Conservation (phyloP, 2,113 vertebrate species). For the Etheostoma cragini region DNA sequence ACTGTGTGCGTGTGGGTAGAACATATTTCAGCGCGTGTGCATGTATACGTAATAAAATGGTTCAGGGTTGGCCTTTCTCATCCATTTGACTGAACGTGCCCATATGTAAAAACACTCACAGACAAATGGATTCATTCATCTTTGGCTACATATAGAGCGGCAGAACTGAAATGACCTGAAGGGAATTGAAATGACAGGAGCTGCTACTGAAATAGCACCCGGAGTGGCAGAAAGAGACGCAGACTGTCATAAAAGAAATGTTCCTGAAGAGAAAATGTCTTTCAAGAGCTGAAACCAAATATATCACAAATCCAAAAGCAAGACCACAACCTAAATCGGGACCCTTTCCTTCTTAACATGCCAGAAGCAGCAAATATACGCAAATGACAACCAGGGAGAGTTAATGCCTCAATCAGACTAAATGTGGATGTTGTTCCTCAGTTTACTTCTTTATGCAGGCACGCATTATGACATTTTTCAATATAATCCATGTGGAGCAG, state of each 20-base stretch:
- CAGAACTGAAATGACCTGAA: slow-evolving; percentile 37
- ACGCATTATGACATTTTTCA: slow-evolving; percentile 20
- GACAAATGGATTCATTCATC: slow-evolving; percentile 16
- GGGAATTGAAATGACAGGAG: slow-evolving; percentile 48
- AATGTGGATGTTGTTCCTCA: slow-evolving; percentile 36
- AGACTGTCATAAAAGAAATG: slow-evolving; percentile 1
- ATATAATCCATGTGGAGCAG: slow-evolving; percentile 47
- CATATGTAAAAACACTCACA: slow-evolving; percentile 2
- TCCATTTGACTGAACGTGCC: neutral
- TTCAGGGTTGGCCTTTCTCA: neutral
- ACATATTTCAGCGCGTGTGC: too few species aligned
- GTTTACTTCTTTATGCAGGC: slow-evolving; percentile 19
- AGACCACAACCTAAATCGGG: neutral
- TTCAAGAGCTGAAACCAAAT: slow-evolving; percentile 9
- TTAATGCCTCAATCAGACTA: slow-evolving; percentile 23
- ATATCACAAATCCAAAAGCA: neutral
- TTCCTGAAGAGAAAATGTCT: slow-evolving; percentile 8
- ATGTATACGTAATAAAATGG: too few species aligned
- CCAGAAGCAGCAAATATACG: neutral
- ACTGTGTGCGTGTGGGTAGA: too few species aligned
- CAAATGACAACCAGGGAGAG: slow-evolving; percentile 9
- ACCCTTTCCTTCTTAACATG: neutral
- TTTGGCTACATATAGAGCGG: slow-evolving; percentile 20
- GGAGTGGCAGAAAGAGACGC: slow-evolving; percentile 1
- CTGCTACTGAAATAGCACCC: slow-evolving; percentile 20